Evolutionary conservation across 2,113 vertebrate species (phyloP).

Genomic region (Chamaea fasciata): DNA sequence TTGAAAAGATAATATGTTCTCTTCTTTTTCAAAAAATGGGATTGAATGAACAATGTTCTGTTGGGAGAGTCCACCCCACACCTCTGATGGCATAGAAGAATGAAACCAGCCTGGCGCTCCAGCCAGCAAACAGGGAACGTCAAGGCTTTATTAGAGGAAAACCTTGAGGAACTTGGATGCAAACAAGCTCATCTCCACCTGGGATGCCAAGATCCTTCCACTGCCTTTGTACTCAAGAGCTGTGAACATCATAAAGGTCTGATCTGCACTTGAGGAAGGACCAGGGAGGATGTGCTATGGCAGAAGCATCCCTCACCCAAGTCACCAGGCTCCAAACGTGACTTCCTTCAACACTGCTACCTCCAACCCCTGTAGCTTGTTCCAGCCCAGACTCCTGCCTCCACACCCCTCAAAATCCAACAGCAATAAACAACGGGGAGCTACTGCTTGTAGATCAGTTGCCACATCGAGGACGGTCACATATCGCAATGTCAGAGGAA

Average conservation of each 20-base stretch:
- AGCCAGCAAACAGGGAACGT: neutral
- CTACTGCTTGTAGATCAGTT: neutral
- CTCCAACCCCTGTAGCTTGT: accelerated
- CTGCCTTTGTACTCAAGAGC: accelerated
- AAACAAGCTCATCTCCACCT: neutral
- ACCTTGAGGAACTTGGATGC: neutral
- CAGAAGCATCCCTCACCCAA: neutral
- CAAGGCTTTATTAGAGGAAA: neutral
- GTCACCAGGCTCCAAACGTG: accelerated
- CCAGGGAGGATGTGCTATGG: accelerated
- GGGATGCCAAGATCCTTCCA: neutral
- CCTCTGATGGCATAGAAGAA: neutral
- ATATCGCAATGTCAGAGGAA: neutral
- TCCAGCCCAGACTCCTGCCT: neutral
- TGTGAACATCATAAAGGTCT: neutral
- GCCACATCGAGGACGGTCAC: accelerated
- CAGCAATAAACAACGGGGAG: neutral
- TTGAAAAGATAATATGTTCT: neutral
- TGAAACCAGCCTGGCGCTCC: neutral
- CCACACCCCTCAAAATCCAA: neutral
- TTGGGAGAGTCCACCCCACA: neutral
- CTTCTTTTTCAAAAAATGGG: neutral
- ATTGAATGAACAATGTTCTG: neutral
- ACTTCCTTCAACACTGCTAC: neutral
- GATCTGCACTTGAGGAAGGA: neutral